Base-by-base conservation (phyloP, 2,888 invertebrate species). In the Drosophila sordidula region DNA sequence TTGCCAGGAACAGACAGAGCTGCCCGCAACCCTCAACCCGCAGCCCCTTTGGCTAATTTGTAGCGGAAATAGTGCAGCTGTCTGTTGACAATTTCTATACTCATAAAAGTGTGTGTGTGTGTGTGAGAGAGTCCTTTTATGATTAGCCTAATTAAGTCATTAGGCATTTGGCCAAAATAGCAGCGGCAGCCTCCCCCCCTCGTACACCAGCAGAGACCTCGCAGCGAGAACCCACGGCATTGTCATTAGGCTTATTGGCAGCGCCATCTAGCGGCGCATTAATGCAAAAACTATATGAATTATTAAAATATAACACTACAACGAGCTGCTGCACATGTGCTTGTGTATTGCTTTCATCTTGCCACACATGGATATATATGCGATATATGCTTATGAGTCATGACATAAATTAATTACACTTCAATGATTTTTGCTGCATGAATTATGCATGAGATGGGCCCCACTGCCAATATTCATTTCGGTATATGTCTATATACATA, bases 121-220 rank as follows among this genome's bases (percentile, higher is more conserved):
- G 59, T 61, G 55, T 55, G 58, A 41, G 39, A 18, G 34, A 62
- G 57, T 66, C 63, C 67, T 73, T 78, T 76, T 63, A 70, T 85
- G 85, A 85, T 85, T 76, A 82, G 76, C 44, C 80, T 85, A 85
- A 85, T 85, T 85, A 87, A 87, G 87, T 85, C 85, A 87, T 85
- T 85, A 85, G 85, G 72, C 76, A 80, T 75, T 85, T 72, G 79
- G 74, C 81, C 64, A 72, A 72, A 62, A 67, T 51, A 63, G 42
- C 41, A 55, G 49, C 59, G 32, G 26, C 16, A 41, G 32, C 12
- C 14, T 4, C 12, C 29, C 5, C 11, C 18, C 22, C 12, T 8
- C 49, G n/a, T 16, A 4, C n/a, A n/a, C n/a, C 3, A 9, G 8
- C 32, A 12, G 3, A 29, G 41, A 9, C 18, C 39, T 54, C 25